Conservation (phyloP, 2,113 vertebrate species). For the Cyphomyrus plagiostoma region DNA sequence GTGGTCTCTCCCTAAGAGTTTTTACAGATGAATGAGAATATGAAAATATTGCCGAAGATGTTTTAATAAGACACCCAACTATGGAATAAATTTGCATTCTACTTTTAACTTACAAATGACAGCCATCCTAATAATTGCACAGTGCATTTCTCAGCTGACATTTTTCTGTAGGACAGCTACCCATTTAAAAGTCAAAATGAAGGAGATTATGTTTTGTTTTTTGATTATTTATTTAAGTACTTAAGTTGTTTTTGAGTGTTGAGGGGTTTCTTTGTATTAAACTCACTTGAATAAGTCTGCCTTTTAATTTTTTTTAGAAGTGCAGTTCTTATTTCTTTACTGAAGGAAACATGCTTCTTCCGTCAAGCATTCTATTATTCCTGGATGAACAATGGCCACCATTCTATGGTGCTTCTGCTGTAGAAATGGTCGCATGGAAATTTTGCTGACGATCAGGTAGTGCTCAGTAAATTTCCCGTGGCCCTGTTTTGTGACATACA, state of each 20-base stretch:
- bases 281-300: neutral
- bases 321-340: neutral
- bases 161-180: neutral
- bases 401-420: constrained; percentile 49
- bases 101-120: neutral
- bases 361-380: neutral
- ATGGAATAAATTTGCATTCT: neutral
- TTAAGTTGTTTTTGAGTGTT: neutral
- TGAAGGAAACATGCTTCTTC: neutral
- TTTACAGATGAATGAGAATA: neutral
- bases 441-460: constrained; percentile 68
- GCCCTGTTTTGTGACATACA: constrained; percentile 58
- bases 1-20: constrained; percentile 18
- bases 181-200: neutral
- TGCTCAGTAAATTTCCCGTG: constrained; percentile 62
- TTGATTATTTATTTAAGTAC: neutral
- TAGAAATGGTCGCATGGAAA: constrained; percentile 59
- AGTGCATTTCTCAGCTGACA: neutral
- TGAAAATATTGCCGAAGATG: neutral
- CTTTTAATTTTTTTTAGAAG: neutral
- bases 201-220: neutral
- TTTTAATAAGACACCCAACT: neutral
- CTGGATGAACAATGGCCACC: constrained; percentile 16
- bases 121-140: neutral
- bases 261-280: neutral